These are phyloP conservation scores for Onychomys arenicola DNA, from an alignment of 2,797 vertebrate species.

Conservation along the genomic window DNA sequence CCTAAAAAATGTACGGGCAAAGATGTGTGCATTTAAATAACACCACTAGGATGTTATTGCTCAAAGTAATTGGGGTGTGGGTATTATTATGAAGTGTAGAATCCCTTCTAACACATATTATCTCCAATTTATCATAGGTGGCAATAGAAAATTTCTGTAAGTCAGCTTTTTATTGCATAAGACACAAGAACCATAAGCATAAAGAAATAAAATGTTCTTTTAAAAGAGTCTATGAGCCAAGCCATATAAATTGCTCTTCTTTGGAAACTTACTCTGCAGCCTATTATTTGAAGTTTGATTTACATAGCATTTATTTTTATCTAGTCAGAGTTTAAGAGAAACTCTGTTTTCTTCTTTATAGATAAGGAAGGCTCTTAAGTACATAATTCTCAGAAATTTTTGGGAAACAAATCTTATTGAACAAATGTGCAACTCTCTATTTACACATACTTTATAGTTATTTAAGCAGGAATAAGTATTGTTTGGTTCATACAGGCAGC, in stretches of 20 bases:
- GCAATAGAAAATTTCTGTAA: conserved; percentile 3
- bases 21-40: conserved; percentile 23
- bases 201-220: conserved; percentile 53
- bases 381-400: conserved; percentile 36
- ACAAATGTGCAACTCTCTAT: conserved; percentile 48
- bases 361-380: background rate
- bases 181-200: background rate
- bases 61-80: conserved; percentile 38
- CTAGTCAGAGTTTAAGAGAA: conserved; percentile 22
- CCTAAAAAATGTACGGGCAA: conserved; percentile 21
- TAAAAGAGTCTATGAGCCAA: conserved; percentile 39
- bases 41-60: background rate
- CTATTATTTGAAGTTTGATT: conserved; percentile 55
- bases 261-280: conserved; percentile 7
- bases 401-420: conserved; percentile 55
- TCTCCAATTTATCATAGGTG: conserved; percentile 12
- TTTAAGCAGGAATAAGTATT: conserved; percentile 42
- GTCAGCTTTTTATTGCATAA: background rate
- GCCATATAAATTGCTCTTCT: conserved; percentile 12
- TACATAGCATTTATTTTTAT: conserved; percentile 62
- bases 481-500: conserved; percentile 28
- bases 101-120: conserved; percentile 48
- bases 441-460: conserved; percentile 52
- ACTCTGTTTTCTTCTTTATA: conserved; percentile 40
- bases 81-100: conserved; percentile 51